These are phyloP conservation scores for Hipparchia semele DNA, from an alignment of 2,888 invertebrate species.

Conservation along the genomic window DNA sequence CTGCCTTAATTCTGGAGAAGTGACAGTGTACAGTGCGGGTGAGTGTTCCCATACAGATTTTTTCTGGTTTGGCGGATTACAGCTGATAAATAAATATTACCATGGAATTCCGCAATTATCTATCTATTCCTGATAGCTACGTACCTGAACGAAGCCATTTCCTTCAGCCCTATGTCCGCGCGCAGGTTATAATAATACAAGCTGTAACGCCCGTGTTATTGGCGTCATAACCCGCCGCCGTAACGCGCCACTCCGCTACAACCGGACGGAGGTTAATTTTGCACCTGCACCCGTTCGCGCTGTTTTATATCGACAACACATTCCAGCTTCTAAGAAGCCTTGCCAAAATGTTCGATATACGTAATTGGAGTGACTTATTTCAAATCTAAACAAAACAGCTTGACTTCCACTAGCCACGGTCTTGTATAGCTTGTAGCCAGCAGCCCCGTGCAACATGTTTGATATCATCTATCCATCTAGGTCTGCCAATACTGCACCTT, in stretches of 20 bases:
- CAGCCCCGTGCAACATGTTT: too few species aligned
- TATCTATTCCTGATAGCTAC: neutral
- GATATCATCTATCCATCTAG: too few species aligned
- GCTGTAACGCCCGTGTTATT: constrained; percentile 20
- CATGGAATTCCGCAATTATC: too few species aligned
- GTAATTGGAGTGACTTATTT: too few species aligned
- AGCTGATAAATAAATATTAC: too few species aligned
- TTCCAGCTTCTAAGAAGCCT: constrained; percentile 28
- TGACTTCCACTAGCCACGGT: neutral
- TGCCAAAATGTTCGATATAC: neutral
- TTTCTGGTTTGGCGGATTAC: too few species aligned
- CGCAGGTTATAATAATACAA: constrained; percentile 30
- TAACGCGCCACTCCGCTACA: constrained; percentile 9
- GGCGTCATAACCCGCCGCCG: constrained; percentile 21
- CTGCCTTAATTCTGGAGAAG: too few species aligned
- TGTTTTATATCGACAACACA: constrained; percentile 21
- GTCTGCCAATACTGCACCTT: too few species aligned
- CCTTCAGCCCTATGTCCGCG: constrained; percentile 41
- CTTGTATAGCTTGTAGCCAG: too few species aligned
- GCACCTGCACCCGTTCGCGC: constrained; percentile 7
- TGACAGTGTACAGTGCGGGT: too few species aligned
- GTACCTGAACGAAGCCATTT: constrained; percentile 33
- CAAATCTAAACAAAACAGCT: neutral
- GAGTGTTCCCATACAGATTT: too few species aligned
- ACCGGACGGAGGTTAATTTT: constrained; percentile 21